Evolutionary conservation across 2,888 invertebrate genomes (phyloP).

Genomic region (Helleia helle): DNA sequence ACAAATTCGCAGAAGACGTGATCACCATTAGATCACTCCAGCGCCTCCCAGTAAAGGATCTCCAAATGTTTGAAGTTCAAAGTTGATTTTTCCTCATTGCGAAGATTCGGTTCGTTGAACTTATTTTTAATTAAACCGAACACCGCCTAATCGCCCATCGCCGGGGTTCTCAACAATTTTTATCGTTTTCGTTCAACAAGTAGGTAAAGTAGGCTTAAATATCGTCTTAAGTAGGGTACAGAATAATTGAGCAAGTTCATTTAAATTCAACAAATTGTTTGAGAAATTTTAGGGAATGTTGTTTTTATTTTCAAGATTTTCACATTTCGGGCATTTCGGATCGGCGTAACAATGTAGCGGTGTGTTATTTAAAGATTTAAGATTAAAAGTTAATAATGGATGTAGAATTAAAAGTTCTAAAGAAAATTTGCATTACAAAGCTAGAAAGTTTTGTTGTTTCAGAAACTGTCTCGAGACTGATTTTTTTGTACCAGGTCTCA

Average conservation of each 20-base stretch:
- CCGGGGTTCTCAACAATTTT: conserved; percentile 16
- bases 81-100: conserved; percentile 46
- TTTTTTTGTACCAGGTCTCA: too few species aligned
- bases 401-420: too few species aligned
- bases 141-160: conserved; percentile 37
- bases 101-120: conserved; percentile 48
- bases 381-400: too few species aligned
- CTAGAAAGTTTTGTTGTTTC: too few species aligned
- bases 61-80: conserved; percentile 5
- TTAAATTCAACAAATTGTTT: neutral
- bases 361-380: too few species aligned
- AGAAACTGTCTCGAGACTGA: too few species aligned
- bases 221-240: neutral
- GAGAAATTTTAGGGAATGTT: neutral
- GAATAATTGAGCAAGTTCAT: conserved; percentile 3
- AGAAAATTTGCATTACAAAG: too few species aligned
- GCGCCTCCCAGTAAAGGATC: too few species aligned
- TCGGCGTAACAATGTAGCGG: too few species aligned
- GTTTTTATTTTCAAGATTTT: neutral
- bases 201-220: conserved; percentile 6
- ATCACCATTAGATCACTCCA: too few species aligned
- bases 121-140: conserved; percentile 62
- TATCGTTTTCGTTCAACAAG: conserved; percentile 18
- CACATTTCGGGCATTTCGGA: too few species aligned
- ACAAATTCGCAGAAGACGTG: too few species aligned